These are phyloP conservation scores for Brachylomia viminalis DNA, from an alignment of 2,888 invertebrate genomes.

Conservation along the genomic window DNA sequence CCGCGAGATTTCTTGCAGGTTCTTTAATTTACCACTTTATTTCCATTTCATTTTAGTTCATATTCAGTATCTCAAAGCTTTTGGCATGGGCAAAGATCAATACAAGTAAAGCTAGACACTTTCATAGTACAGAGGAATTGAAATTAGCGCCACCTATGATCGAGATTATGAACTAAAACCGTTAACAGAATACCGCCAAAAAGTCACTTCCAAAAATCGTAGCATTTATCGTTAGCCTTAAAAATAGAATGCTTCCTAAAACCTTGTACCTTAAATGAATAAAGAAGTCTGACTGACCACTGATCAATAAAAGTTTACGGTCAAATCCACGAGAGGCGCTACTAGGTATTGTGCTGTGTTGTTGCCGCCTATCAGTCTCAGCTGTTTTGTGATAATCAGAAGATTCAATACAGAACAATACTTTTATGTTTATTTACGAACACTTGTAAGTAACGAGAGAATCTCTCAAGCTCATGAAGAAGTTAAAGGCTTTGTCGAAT, in stretches of 20 bases:
- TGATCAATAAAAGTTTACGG: slow-evolving; percentile 48
- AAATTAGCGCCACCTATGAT: slow-evolving; percentile 46
- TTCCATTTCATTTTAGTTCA: neutral
- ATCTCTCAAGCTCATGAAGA: neutral
- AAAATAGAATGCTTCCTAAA: neutral
- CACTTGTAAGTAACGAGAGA: too few species aligned
- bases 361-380: slow-evolving; percentile 4
- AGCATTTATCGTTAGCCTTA: neutral
- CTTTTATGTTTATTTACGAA: neutral
- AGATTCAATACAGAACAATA: slow-evolving; percentile 2
- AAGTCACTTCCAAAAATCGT: neutral
- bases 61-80: too few species aligned
- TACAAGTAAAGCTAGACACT: slow-evolving; percentile 17
- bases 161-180: neutral
- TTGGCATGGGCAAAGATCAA: slow-evolving; percentile 21
- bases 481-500: neutral
- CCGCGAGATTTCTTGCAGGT: slow-evolving; percentile 98
- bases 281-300: neutral
- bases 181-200: too few species aligned
- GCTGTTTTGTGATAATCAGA: slow-evolving; percentile 17
- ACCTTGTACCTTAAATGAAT: neutral
- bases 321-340: slow-evolving; percentile 32
- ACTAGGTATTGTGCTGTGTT: slow-evolving; percentile 11
- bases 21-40: neutral
- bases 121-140: neutral